Evolutionary conservation across 2,888 invertebrate species (phyloP).

Genomic region (Alitta virens): DNA sequence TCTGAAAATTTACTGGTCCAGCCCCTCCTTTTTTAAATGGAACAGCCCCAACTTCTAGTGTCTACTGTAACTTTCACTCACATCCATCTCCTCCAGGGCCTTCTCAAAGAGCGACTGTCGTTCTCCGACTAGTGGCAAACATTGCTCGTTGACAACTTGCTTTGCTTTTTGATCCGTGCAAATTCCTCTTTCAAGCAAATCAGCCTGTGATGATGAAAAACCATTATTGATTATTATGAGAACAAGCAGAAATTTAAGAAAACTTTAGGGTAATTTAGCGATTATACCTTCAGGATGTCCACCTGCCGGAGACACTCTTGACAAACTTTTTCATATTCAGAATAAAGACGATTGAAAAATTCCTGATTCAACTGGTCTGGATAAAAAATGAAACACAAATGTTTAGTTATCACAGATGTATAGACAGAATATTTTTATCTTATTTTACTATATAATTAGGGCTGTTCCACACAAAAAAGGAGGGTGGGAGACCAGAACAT

Average conservation of each 20-base stretch:
- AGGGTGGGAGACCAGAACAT: too few species aligned
- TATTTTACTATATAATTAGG: too few species aligned
- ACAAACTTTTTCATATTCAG: slow-evolving; percentile 51
- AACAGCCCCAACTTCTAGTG: too few species aligned
- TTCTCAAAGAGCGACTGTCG: slow-evolving; percentile 48
- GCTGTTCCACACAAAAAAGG: too few species aligned
- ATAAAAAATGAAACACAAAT: background rate
- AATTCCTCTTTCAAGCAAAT: slow-evolving; percentile 40
- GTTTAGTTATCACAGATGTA: too few species aligned
- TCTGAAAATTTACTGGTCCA: too few species aligned
- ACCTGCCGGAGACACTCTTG: slow-evolving; percentile 46
- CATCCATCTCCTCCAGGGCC: slow-evolving; percentile 52
- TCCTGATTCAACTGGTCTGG: slow-evolving; percentile 45
- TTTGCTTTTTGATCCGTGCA: slow-evolving; percentile 38
- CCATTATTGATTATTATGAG: background rate
- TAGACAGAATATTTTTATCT: too few species aligned
- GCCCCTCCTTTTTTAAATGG: too few species aligned
- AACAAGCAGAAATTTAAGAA: too few species aligned
- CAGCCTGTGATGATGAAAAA: slow-evolving; percentile 10
- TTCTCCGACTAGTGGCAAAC: slow-evolving; percentile 52
- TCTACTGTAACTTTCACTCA: too few species aligned
- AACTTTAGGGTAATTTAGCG: background rate
- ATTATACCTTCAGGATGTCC: slow-evolving; percentile 43
- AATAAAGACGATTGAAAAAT: slow-evolving; percentile 45
- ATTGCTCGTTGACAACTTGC: slow-evolving; percentile 42